Conservation (phyloP, 2,888 invertebrate species). For the Aleiodes leptofemur region DNA sequence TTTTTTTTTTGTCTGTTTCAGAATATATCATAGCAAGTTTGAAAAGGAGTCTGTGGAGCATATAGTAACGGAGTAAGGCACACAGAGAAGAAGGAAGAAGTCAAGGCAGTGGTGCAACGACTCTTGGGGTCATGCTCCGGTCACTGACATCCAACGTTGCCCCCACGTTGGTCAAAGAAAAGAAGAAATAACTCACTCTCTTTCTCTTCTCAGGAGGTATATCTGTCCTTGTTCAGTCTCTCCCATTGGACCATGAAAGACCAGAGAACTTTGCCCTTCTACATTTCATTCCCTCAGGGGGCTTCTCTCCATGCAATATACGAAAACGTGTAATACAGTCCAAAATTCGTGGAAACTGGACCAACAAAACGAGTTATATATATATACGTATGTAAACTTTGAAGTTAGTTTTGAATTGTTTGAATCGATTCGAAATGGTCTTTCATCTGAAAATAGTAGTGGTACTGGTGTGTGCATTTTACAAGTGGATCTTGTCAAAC, state of each 20-base stretch:
- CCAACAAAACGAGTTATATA: background rate
- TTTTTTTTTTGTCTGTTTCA: constrained; percentile 23
- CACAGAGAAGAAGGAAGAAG: constrained; percentile 35
- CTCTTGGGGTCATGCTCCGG: constrained; percentile 72
- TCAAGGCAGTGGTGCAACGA: constrained; percentile 68
- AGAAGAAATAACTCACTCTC: constrained; percentile 50
- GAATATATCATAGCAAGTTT: constrained; percentile 12
- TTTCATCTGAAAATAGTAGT: background rate
- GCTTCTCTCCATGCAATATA: no score
- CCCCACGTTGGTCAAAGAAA: constrained; percentile 48
- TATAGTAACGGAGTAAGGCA: constrained; percentile 33
- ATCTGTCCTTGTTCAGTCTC: background rate
- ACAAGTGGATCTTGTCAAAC: constrained; percentile 1
- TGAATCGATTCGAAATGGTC: background rate
- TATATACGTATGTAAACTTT: background rate
- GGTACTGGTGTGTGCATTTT: background rate
- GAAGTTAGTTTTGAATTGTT: background rate
- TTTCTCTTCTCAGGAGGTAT: constrained; percentile 47
- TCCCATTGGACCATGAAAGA: constrained; percentile 1
- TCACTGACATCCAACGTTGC: constrained; percentile 70
- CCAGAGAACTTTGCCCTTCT: constrained; percentile 23
- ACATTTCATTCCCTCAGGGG: background rate
- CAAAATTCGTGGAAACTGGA: constrained; percentile 8
- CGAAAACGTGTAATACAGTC: background rate
- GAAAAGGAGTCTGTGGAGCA: constrained; percentile 31